Evolutionary conservation across 2,888 invertebrate genomes (phyloP).

Genomic region (Tiliacea citrago): DNA sequence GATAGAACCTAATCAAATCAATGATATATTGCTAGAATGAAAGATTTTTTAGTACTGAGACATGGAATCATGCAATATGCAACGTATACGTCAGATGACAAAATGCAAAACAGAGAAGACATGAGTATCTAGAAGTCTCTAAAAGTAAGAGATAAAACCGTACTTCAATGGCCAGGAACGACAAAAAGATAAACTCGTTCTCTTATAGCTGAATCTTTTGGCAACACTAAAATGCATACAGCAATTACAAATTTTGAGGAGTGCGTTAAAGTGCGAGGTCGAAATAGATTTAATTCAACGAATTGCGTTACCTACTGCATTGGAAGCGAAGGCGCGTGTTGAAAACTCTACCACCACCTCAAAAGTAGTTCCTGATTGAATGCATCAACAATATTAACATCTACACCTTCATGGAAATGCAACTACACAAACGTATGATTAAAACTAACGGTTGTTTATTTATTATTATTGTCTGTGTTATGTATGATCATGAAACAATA

Average conservation of each 20-base stretch:
- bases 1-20: constrained; percentile 24
- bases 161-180: not conserved
- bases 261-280: not conserved
- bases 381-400: constrained; percentile 32
- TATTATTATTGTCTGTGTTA: constrained; percentile 6
- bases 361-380: constrained; percentile 44
- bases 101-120: not conserved
- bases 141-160: not conserved
- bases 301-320: constrained; percentile 17
- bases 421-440: not conserved
- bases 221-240: constrained; percentile 1
- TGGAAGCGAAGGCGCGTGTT: constrained; percentile 15
- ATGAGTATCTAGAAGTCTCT: not conserved
- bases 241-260: not conserved
- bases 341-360: constrained; percentile 17
- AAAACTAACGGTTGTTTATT: constrained; percentile 7
- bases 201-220: not conserved
- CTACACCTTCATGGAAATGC: constrained; percentile 33
- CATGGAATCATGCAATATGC: not conserved
- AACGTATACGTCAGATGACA: not conserved
- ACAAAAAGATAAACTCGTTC: not conserved
- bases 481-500: not conserved
- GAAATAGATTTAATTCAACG: constrained; percentile 9
- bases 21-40: constrained; percentile 13
- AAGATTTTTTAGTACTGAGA: not conserved